phyloP scores from a whole-genome alignment of 2,113 vertebrate species.

The Aramus guarauna region DNA sequence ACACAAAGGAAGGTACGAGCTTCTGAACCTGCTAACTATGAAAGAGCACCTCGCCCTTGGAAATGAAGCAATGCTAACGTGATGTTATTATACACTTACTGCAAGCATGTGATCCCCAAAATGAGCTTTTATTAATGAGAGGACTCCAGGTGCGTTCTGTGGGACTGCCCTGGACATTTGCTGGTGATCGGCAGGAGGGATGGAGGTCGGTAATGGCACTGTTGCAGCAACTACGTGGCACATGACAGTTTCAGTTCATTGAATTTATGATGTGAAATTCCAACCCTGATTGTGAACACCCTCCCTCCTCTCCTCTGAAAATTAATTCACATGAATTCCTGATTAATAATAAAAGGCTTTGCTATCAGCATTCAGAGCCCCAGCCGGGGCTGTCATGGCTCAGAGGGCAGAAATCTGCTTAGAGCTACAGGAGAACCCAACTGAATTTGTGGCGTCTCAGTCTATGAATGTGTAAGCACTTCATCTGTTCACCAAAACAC shows the following conservation, averaged over 20 bases:
- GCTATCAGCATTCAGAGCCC: conserved; percentile 78
- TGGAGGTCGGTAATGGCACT: not conserved
- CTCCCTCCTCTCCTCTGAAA: conserved; percentile 59
- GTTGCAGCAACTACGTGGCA: not conserved
- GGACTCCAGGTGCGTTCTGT: not conserved
- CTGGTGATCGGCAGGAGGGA: not conserved
- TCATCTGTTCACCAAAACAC: conserved; percentile 73
- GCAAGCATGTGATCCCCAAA: not conserved
- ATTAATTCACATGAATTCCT: conserved; percentile 79
- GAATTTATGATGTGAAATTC: conserved; percentile 71
- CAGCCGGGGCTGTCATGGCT: conserved; percentile 78
- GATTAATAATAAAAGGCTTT: conserved; percentile 77
- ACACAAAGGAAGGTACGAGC: not conserved
- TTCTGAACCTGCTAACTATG: not conserved
- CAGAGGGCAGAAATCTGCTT: conserved; percentile 83
- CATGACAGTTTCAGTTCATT: conserved; percentile 63
- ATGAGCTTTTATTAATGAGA: not conserved
- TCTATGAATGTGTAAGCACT: conserved; percentile 86
- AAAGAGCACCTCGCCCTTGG: not conserved
- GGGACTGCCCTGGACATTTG: not conserved
- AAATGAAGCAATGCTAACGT: not conserved
- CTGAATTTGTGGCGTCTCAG: conserved; percentile 81
- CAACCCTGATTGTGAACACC: conserved; percentile 59
- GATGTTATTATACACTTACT: not conserved
- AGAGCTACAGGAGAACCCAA: conserved; percentile 77